These are phyloP conservation scores for Drosophila atripex DNA, from an alignment of 2,888 invertebrate species.

Conservation along the genomic window DNA sequence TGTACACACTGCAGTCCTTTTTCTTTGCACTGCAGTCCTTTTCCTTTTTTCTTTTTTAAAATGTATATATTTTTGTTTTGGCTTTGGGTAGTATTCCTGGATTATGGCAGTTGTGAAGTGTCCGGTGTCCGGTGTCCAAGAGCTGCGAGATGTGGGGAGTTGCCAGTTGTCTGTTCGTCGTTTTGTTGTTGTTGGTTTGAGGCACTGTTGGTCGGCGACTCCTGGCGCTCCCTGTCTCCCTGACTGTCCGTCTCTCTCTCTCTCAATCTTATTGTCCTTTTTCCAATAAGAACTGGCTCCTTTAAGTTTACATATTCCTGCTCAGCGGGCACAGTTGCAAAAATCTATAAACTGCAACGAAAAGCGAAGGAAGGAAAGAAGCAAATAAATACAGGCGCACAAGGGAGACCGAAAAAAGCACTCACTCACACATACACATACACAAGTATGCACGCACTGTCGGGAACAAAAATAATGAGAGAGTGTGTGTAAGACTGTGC, in stretches of 20 bases:
- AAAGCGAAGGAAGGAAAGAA: conserved; percentile 55
- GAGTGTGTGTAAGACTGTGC: conserved; percentile 51
- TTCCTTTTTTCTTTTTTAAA: conserved; percentile 52
- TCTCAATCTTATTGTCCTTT: conserved; percentile 43
- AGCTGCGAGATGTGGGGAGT: conserved; percentile 29
- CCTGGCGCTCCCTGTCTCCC: conserved; percentile 22
- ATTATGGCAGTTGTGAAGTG: conserved; percentile 67
- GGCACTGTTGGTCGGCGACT: conserved; percentile 73
- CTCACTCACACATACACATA: conserved; percentile 24
- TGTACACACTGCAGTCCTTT: conserved; percentile 72
- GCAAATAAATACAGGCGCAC: conserved; percentile 62
- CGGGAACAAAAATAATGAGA: conserved; percentile 14
- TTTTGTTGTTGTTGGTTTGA: conserved; percentile 44
- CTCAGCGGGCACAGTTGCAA: conserved; percentile 75
- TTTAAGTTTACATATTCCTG: conserved; percentile 80
- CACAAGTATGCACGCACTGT: conserved; percentile 38
- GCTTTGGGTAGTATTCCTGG: conserved; percentile 50
- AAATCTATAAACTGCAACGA: conserved; percentile 82
- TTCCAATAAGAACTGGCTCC: conserved; percentile 55
- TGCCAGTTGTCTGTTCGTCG: conserved; percentile 19
- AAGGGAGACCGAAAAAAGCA: conserved; percentile 64
- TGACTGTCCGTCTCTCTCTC: conserved; percentile 27
- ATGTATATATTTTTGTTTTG: conserved; percentile 36
- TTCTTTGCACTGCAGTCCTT: too few species aligned
- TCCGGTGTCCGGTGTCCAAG: conserved; percentile 17